Conservation (phyloP, 2,797 vertebrate species). For the Hemitrygon akajei region DNA sequence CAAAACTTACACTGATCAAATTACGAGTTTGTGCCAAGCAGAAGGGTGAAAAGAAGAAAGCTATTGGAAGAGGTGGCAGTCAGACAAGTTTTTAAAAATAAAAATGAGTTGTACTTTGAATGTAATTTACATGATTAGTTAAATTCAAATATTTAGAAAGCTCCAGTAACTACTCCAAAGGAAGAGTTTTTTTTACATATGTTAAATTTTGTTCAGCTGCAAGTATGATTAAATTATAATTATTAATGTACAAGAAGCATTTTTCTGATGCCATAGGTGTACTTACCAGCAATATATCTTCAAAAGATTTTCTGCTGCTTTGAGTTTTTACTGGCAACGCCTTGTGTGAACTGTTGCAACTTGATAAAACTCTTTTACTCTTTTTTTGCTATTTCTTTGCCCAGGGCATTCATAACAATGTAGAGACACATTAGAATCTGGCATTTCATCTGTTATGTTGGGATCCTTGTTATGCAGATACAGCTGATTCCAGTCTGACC, state of each 20-base stretch:
- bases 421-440: background rate
- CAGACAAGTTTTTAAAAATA: no score
- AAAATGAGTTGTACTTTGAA: background rate
- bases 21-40: background rate
- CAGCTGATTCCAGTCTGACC: background rate
- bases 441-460: background rate
- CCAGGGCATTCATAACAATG: background rate
- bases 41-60: no score
- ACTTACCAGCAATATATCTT: background rate
- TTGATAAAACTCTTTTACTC: background rate
- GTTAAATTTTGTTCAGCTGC: background rate
- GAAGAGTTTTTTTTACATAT: background rate
- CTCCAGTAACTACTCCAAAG: background rate
- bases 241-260: background rate
- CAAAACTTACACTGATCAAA: background rate
- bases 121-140: background rate
- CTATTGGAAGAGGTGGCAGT: no score
- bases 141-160: background rate
- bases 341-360: background rate
- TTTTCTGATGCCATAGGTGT: background rate
- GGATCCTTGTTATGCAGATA: background rate
- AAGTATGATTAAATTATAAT: background rate
- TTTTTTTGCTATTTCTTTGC: background rate
- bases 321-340: background rate
- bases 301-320: background rate